A percentile compares a stretch with the other conserved stretches of the same genome.
Conservation (phyloP, 1,140 invertebrate genomes). For the Ladona fulva region DNA sequence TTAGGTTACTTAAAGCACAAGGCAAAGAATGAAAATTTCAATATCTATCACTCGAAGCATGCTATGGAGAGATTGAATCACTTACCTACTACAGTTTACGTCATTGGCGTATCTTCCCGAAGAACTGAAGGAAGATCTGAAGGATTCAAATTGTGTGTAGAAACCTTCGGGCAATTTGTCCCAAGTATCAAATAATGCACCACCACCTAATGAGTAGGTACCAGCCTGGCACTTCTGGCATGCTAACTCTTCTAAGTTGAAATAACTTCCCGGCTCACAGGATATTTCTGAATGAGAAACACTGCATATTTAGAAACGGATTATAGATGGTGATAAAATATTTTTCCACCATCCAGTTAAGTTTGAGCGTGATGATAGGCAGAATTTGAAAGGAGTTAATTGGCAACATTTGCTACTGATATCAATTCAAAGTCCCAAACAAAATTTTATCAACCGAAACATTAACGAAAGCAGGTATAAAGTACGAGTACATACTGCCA, state of each 20-base stretch:
- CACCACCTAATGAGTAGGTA: constrained; percentile 45
- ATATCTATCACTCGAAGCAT: too few species aligned
- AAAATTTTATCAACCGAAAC: too few species aligned
- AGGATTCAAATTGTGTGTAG: constrained; percentile 35
- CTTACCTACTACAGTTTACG: constrained; percentile 33
- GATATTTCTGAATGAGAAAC: constrained; percentile 34
- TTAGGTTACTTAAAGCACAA: too few species aligned
- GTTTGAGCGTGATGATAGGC: background rate
- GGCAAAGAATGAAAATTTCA: too few species aligned
- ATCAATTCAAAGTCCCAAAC: background rate
- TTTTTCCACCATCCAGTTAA: constrained; percentile 2
- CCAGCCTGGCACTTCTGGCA: constrained; percentile 42
- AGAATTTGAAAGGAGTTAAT: background rate
- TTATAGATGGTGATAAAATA: background rate
- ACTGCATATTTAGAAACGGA: constrained; percentile 1
- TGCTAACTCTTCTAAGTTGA: constrained; percentile 35
- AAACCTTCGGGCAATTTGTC: constrained; percentile 40
- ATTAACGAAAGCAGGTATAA: too few species aligned
- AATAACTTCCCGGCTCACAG: constrained; percentile 42
- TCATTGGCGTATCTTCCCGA: constrained; percentile 27
- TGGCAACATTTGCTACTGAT: background rate
- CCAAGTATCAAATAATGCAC: constrained; percentile 42
- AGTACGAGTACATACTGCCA: too few species aligned
- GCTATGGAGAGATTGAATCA: too few species aligned
- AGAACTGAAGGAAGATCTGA: constrained; percentile 31